A percentile compares a stretch with the other conserved stretches of the same genome.
Evolutionary conservation across 2,888 invertebrate genomes (phyloP).

Genomic region (Parapristionchus giblindavisi): DNA sequence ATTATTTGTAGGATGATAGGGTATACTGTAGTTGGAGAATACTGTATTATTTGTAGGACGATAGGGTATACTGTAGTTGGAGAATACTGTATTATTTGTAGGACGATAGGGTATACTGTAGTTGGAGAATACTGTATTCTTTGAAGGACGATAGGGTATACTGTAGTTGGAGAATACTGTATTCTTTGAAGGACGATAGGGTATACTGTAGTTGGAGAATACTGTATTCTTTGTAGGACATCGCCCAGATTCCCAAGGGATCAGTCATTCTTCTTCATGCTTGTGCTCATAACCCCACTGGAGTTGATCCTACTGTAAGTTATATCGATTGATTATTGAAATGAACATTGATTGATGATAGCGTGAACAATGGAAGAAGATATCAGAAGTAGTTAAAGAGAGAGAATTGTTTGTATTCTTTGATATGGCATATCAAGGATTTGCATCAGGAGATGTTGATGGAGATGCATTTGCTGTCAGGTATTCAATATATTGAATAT

Average conservation of each 20-base stretch:
- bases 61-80: conserved; percentile 73
- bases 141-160: conserved; percentile 79
- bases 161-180: neutral
- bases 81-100: conserved; percentile 74
- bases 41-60: conserved; percentile 76
- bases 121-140: neutral
- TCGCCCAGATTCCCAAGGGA: conserved; percentile 69
- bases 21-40: neutral
- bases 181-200: conserved; percentile 79
- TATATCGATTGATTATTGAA: neutral
- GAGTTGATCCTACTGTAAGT: conserved; percentile 71
- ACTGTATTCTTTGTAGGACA: conserved; percentile 40
- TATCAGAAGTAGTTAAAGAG: conserved; percentile 83
- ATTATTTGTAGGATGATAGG: conserved; percentile 79
- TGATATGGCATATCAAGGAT: conserved; percentile 77
- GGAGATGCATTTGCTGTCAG: conserved; percentile 90
- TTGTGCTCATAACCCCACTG: conserved; percentile 98
- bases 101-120: conserved; percentile 75
- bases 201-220: neutral
- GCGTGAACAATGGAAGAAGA: conserved; percentile 87
- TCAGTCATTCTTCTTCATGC: conserved; percentile 91
- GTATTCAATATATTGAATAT: too few relatives aligned
- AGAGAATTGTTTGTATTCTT: conserved; percentile 66
- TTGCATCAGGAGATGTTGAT: conserved; percentile 92
- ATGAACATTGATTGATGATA: conserved; percentile 22